phyloP scores from a whole-genome alignment of 2,888 invertebrate genomes.

The Steinernema scapterisci region DNA sequence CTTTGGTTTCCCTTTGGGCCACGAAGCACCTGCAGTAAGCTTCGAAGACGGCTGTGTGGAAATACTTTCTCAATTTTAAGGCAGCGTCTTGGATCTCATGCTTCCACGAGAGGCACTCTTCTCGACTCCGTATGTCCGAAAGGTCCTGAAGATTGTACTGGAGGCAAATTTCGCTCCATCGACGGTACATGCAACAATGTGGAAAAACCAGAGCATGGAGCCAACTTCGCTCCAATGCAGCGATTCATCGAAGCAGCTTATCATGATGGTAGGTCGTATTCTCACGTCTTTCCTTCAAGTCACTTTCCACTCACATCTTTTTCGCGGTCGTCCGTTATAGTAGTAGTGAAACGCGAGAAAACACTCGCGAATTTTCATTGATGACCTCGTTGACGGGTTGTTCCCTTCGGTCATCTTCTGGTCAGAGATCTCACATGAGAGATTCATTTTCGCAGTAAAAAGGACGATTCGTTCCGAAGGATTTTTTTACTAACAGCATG shows the following conservation, averaged over 20 bases:
- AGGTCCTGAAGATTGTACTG: constrained; percentile 33
- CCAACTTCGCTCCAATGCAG: constrained; percentile 61
- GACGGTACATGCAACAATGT: constrained; percentile 66
- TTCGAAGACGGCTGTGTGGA: too few species aligned
- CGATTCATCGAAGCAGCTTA: constrained; percentile 64
- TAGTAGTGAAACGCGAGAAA: neutral
- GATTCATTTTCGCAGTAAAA: too few species aligned
- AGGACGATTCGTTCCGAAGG: too few species aligned
- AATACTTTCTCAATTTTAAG: neutral
- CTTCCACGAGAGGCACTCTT: neutral
- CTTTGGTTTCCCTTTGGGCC: constrained; percentile 31
- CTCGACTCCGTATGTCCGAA: constrained; percentile 32
- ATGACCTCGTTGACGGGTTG: neutral
- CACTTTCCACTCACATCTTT: too few species aligned
- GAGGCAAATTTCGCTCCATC: constrained; percentile 38
- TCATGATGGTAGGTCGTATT: constrained; percentile 53
- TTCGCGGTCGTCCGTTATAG: too few species aligned
- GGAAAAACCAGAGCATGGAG: constrained; percentile 62
- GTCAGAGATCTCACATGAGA: too few species aligned
- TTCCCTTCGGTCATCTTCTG: too few species aligned
- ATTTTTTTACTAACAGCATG: too few species aligned
- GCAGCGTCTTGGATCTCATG: neutral
- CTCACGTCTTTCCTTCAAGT: too few species aligned
- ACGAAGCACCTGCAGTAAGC: constrained; percentile 28
- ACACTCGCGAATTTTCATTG: neutral